These are phyloP conservation scores for Drosophila emarginata DNA, from an alignment of 2,888 invertebrate species.

Conservation along the genomic window DNA sequence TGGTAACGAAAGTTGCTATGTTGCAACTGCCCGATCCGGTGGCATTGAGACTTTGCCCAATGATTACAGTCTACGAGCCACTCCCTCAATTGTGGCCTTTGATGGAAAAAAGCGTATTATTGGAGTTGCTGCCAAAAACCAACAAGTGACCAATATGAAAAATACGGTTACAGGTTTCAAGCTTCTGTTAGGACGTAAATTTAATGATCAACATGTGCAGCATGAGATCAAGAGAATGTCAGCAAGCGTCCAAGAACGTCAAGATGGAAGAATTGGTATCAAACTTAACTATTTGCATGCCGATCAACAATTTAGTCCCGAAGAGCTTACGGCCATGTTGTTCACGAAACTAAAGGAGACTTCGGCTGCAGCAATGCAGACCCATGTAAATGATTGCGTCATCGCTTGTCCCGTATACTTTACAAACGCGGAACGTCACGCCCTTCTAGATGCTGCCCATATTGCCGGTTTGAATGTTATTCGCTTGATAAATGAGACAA, in stretches of 20 bases:
- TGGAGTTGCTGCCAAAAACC: constrained; percentile 98
- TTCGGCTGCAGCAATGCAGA: constrained; percentile 92
- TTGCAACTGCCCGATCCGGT: constrained; percentile 98
- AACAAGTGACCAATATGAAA: constrained; percentile 97
- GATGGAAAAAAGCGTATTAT: constrained; percentile 95
- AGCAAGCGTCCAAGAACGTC: constrained; percentile 89
- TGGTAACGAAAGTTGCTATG: constrained; percentile 98
- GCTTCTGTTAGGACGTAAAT: constrained; percentile 94
- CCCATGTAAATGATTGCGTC: constrained; percentile 94
- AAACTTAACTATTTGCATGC: constrained; percentile 94
- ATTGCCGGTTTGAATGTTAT: constrained; percentile 97
- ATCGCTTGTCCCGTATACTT: constrained; percentile 97
- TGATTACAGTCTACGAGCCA: constrained; percentile 98
- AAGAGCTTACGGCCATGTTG: constrained; percentile 98
- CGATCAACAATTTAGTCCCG: constrained; percentile 92
- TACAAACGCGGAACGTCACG: constrained; percentile 96
- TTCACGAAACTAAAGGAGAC: constrained; percentile 97
- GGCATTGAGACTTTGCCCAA: constrained; percentile 99
- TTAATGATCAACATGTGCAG: constrained; percentile 93
- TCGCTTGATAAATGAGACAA: constrained; percentile 97
- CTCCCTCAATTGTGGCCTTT: constrained; percentile 98
- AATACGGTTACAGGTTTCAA: constrained; percentile 98
- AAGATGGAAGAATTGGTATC: constrained; percentile 92
- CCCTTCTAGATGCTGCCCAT: constrained; percentile 94
- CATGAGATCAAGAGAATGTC: constrained; percentile 91